Evolutionary conservation across 2,888 invertebrate species (phyloP).

Genomic region (Rugalucina vietnamica): DNA sequence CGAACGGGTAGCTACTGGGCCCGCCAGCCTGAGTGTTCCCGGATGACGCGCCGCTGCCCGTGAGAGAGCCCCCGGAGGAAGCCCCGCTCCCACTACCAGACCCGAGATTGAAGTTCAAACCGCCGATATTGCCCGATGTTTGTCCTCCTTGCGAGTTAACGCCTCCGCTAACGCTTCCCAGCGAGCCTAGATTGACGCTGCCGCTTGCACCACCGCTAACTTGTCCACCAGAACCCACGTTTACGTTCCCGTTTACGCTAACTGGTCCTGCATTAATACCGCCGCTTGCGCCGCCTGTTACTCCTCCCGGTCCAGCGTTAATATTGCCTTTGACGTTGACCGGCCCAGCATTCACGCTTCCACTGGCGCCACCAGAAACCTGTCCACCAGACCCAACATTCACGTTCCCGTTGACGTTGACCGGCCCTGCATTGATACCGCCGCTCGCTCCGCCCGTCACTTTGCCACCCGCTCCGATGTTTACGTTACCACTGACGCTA

Average conservation of each 20-base stretch:
- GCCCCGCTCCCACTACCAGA: conserved; percentile 4
- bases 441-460: conserved; percentile 39
- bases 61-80: background rate
- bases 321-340: conserved; percentile 1
- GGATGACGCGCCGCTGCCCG: background rate
- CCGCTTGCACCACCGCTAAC: background rate
- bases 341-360: conserved; percentile 10
- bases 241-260: background rate
- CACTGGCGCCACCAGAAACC: conserved; percentile 20
- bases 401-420: conserved; percentile 20
- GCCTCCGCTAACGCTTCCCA: background rate
- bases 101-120: background rate
- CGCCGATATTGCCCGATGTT: background rate
- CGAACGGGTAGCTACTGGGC: background rate
- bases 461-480: conserved; percentile 35
- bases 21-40: background rate
- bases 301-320: background rate
- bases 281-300: conserved; percentile 8
- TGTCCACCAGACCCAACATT: conserved; percentile 32
- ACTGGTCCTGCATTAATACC: background rate
- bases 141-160: background rate
- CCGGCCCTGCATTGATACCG: conserved; percentile 15
- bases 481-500: conserved; percentile 34
- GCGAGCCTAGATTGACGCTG: background rate
- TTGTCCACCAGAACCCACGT: conserved; percentile 3